A percentile compares a stretch with the other conserved stretches of the same genome.
Conservation (phyloP, 1,140 invertebrate genomes). For the Calycopis cecrops region DNA sequence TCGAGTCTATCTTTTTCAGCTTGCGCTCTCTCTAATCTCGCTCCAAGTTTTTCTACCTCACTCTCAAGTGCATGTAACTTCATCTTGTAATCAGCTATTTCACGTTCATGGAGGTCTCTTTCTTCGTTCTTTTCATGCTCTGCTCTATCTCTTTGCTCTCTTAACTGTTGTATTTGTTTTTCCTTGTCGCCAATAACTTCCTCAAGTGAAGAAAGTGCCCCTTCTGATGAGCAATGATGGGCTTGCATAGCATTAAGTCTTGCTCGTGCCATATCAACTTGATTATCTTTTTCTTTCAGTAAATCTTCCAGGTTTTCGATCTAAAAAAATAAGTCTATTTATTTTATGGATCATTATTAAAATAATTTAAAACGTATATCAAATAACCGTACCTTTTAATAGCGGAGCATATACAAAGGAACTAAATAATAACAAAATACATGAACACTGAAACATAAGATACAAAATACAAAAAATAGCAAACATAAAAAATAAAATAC, state of each 20-base stretch:
- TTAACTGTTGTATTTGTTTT: constrained; percentile 91
- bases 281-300: constrained; percentile 98
- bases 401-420: not conserved
- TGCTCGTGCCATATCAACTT: constrained; percentile 95
- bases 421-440: constrained; percentile 7
- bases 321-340: constrained; percentile 69
- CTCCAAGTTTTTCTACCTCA: constrained; percentile 93
- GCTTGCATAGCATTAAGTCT: constrained; percentile 93
- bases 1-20: constrained; percentile 93
- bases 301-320: constrained; percentile 98
- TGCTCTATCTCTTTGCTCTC: constrained; percentile 94
- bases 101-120: constrained; percentile 93
- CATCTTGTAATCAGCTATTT: constrained; percentile 96
- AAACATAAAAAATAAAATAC: constrained; percentile 10
- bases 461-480: constrained; percentile 8
- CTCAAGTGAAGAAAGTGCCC: constrained; percentile 93
- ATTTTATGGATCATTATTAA: not conserved
- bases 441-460: constrained; percentile 7
- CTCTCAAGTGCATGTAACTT: constrained; percentile 93
- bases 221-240: constrained; percentile 93
- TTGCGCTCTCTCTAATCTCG: constrained; percentile 89
- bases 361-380: not conserved
- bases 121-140: constrained; percentile 98
- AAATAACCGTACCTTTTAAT: constrained; percentile 5
- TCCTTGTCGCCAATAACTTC: constrained; percentile 98